Conservation (phyloP, 2,113 vertebrate genomes). For the Gnathonemus longibarbis region DNA sequence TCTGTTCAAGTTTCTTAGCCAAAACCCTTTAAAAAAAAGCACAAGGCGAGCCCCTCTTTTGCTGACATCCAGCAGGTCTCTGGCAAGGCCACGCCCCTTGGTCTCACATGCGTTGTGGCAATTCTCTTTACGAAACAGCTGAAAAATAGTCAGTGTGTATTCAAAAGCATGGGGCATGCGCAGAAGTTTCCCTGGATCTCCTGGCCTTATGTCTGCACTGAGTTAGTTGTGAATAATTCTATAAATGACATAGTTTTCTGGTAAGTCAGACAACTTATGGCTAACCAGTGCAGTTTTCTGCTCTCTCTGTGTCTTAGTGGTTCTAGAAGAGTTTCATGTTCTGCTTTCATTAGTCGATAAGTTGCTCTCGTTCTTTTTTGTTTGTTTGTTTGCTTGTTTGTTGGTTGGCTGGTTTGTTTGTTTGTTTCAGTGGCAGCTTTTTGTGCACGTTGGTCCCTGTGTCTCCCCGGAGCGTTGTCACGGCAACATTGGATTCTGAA, state of each 20-base stretch:
- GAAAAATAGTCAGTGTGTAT: slow-evolving; percentile 10
- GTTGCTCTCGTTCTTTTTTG: slow-evolving; percentile 36
- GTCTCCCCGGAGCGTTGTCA: slow-evolving; percentile 28
- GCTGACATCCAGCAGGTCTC: not conserved
- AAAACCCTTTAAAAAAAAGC: slow-evolving; percentile 38
- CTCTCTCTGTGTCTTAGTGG: slow-evolving; percentile 51
- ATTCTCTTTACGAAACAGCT: not conserved
- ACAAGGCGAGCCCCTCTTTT: not conserved
- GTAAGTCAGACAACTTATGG: slow-evolving; percentile 64
- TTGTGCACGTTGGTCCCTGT: slow-evolving; percentile 25
- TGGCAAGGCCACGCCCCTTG: not conserved
- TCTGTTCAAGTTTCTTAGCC: slow-evolving; percentile 55
- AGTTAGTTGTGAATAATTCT: slow-evolving; percentile 58
- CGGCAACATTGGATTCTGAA: not conserved
- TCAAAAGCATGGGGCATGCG: slow-evolving; percentile 47
- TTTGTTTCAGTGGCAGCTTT: slow-evolving; percentile 56
- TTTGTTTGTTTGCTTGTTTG: slow-evolving; percentile 53
- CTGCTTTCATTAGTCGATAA: slow-evolving; percentile 57
- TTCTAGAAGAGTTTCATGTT: slow-evolving; percentile 52
- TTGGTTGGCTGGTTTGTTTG: slow-evolving; percentile 54
- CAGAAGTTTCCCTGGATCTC: slow-evolving; percentile 58
- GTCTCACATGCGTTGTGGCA: not conserved
- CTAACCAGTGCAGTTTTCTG: slow-evolving; percentile 61
- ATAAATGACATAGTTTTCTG: slow-evolving; percentile 72
- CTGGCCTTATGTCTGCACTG: slow-evolving; percentile 43